Evolutionary conservation across 2,888 invertebrate genomes (phyloP), one percentile per base, ranked within the genome.

Genomic region (Pollenia labialis): DNA sequence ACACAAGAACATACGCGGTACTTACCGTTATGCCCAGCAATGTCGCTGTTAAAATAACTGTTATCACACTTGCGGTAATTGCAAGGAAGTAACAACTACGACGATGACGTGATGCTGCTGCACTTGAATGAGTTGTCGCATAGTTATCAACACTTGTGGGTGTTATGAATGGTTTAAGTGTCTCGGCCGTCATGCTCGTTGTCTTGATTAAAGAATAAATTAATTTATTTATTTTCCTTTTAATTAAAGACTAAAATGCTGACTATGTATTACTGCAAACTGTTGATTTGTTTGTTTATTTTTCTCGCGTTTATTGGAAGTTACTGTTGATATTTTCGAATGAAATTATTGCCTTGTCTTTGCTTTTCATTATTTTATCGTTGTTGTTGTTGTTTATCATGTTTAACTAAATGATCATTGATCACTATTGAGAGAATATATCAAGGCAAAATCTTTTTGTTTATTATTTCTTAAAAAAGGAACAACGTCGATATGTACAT

Each of bases 101-200:
- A 48, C 89, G 89, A 54, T 89, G 88, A 66, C 89, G 89, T 74
- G 89, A 58, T 76, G 72, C 48, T 80, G 66, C 85, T 64, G 89
- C 88, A 48, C 87, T 88, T 77, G 90, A 88, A 56, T 90, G 91
- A 87, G 90, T 90, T 84, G 91, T 89, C 90, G 91, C 90, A 83
- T 90, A 92, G 85, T 89, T 89, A 71, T 91, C 91, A 86, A 88
- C 91, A 89, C 91, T 91, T 85, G 91, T 90, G 85, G 92, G 90
- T 84, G 91, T 90, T 89, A 93, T 93, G 88, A 93, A 93, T 80
- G 93, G 93, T 83, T 92, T 93, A 86, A 93, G 90, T 87, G 93
- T 92, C 91, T 93, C 93, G 75, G 92, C 93, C 79, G 93, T 93
- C 93, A 93, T 93, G 88, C 18, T 87, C 14, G 62, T 74, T 74